Percentiles rank a stretch among this genome's conserved stretches.
Conservation (phyloP, 2,113 vertebrate species). For the Xiphophorus hellerii region DNA sequence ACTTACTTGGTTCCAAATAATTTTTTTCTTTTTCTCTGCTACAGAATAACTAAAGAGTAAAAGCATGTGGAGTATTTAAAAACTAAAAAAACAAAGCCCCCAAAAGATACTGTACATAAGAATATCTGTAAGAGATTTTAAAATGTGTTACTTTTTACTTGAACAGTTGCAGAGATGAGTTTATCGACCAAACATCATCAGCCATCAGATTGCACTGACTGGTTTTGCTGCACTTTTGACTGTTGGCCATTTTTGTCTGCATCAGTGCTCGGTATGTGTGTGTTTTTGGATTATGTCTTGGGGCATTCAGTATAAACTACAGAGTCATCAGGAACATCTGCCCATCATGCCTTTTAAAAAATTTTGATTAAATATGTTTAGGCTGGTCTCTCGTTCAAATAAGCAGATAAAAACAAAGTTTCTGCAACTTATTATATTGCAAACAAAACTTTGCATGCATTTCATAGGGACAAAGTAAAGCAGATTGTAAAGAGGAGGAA, state of each 20-base stretch:
- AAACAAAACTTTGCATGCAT: background rate
- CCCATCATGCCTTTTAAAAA: too few relatives aligned
- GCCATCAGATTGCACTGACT: constrained; percentile 19
- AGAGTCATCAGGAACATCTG: background rate
- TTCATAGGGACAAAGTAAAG: background rate
- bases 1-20: constrained; percentile 25
- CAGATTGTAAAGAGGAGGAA: background rate
- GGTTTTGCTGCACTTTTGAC: constrained; percentile 17
- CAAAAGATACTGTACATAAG: background rate
- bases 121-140: background rate
- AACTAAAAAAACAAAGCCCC: background rate
- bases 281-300: constrained; percentile 19
- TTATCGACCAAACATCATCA: background rate
- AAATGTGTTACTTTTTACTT: background rate
- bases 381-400: too few relatives aligned
- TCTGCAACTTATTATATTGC: too few relatives aligned
- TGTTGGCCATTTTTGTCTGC: constrained; percentile 18
- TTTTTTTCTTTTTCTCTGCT: constrained; percentile 12
- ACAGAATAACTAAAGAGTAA: constrained; percentile 7
- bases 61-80: background rate
- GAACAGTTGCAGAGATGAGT: constrained; percentile 2
- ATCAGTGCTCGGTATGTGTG: constrained; percentile 7
- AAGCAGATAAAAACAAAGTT: too few relatives aligned
- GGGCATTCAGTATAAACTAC: constrained; percentile 6
- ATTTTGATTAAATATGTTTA: too few relatives aligned